Base-by-base conservation (phyloP, 2,888 invertebrate species). In the Polydesmus complanatus region DNA sequence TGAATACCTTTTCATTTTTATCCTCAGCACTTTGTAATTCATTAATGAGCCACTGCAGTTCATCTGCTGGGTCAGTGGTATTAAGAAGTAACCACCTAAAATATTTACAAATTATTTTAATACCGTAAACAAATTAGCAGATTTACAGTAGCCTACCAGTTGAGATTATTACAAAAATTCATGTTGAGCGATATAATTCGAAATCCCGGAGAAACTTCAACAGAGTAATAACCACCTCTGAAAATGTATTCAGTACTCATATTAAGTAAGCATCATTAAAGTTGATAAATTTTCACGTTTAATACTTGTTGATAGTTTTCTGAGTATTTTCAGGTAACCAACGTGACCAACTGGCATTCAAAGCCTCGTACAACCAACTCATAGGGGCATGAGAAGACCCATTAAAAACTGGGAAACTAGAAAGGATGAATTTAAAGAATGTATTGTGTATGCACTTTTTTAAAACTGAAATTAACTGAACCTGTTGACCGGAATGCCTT, bases 401-500 rank as follows among this genome's bases (percentile, higher is more conserved):
- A 50, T n/a, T 26, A n/a, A 58, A 55, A 27, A 56, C 54, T 22
- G 63, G 63, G 27, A 63, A 63, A 56, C 63, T 63, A 51, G 49
- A 60, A 37, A 27, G 2, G 58, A 27, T 5, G 52, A 52, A 8
- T n/a, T 5, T 22, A n/a, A 22, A 49, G 5, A 5, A 49, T 5
- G 19, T 3, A 14, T 21, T 26, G 27, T 19, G 56, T n/a, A 37
- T 27, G 3, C 22, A 2, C 51, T n/a, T 5, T 54, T 2, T 5
- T 3, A 18, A 19, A 58, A n/a, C 18, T 27, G 37, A 1, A 59
- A 54, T 27, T 19, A 47, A 18, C 61, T 82, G 80, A 75, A 88
- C 90, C 89, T 89, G 71, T 96, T 94, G 0, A 93, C 93, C 8
- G 96, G 96, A 2, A 90, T 88, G 64, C 91, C 86, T 77, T 97